phyloP scores from a whole-genome alignment of 1,140 invertebrate genomes.

The Drosophila subobscura region DNA sequence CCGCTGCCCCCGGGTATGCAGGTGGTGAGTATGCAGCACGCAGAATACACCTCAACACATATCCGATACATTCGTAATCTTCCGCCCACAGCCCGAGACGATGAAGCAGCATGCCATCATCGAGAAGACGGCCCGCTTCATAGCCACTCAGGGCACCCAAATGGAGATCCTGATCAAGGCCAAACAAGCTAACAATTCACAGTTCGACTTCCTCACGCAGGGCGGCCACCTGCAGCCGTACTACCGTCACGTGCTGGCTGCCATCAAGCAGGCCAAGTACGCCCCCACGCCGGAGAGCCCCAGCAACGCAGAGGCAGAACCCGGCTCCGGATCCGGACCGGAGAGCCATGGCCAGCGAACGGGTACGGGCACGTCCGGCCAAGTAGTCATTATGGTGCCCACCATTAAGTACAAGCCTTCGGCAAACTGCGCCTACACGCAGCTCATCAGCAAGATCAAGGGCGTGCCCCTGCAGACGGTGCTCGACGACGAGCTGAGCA shows the following conservation, averaged over 20 bases:
- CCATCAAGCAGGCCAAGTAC: conserved; percentile 93
- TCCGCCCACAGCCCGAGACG: conserved; percentile 90
- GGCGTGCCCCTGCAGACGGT: conserved; percentile 86
- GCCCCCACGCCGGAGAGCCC: conserved; percentile 82
- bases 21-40: conserved; percentile 86
- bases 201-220: conserved; percentile 97
- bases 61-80: neutral
- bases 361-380: conserved; percentile 36
- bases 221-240: conserved; percentile 94
- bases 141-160: conserved; percentile 95
- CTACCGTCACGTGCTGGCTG: conserved; percentile 92
- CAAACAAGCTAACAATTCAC: conserved; percentile 96
- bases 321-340: neutral
- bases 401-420: conserved; percentile 90
- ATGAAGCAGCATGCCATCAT: conserved; percentile 97
- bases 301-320: conserved; percentile 6
- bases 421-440: conserved; percentile 92
- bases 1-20: conserved; percentile 87
- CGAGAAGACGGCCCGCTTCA: conserved; percentile 97
- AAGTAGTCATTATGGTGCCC: conserved; percentile 75
- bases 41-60: neutral
- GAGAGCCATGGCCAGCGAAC: conserved; percentile 7
- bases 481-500: conserved; percentile 62
- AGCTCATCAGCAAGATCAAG: conserved; percentile 92
- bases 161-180: conserved; percentile 99